A percentile compares a stretch with the other conserved stretches of the same genome.
These are phyloP conservation scores for Zaprionus tsacasi DNA, from an alignment of 1,140 invertebrate species.

Conservation along the genomic window DNA sequence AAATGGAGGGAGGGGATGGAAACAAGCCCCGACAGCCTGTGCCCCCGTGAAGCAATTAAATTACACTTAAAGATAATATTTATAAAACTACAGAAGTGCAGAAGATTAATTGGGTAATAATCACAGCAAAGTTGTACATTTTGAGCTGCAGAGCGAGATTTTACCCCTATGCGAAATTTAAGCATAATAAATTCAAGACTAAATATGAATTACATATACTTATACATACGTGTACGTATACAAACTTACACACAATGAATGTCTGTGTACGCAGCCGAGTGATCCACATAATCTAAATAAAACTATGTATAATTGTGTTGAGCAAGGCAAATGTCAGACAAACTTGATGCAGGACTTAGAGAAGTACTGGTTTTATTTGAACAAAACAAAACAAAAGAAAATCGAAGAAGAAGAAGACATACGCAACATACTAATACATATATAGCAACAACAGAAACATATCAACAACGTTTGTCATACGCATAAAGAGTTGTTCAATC, in stretches of 20 bases:
- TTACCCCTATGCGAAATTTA: constrained; percentile 65
- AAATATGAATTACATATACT: constrained; percentile 39
- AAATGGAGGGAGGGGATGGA: background rate
- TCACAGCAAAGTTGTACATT: constrained; percentile 63
- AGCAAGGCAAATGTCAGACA: constrained; percentile 18
- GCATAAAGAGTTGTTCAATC: constrained; percentile 52
- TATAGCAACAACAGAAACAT: constrained; percentile 74
- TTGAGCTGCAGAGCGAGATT: constrained; percentile 60
- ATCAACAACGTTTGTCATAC: constrained; percentile 72
- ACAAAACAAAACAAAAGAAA: constrained; percentile 22
- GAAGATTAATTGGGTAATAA: constrained; percentile 18
- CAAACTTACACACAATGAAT: constrained; percentile 28
- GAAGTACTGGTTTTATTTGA: constrained; percentile 20
- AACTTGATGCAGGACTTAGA: constrained; percentile 19
- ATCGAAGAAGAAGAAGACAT: constrained; percentile 15
- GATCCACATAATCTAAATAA: constrained; percentile 39
- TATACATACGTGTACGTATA: constrained; percentile 1
- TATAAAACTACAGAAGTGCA: constrained; percentile 25
- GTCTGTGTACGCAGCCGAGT: constrained; percentile 15
- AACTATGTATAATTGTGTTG: constrained; percentile 31
- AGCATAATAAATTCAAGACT: constrained; percentile 73
- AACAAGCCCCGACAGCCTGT: constrained; percentile 25
- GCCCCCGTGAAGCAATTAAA: constrained; percentile 30
- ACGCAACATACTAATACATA: constrained; percentile 44
- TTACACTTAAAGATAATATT: constrained; percentile 29